phyloP scores from a whole-genome alignment of 2,888 invertebrate species.

The Melangyna quadrimaculata region DNA sequence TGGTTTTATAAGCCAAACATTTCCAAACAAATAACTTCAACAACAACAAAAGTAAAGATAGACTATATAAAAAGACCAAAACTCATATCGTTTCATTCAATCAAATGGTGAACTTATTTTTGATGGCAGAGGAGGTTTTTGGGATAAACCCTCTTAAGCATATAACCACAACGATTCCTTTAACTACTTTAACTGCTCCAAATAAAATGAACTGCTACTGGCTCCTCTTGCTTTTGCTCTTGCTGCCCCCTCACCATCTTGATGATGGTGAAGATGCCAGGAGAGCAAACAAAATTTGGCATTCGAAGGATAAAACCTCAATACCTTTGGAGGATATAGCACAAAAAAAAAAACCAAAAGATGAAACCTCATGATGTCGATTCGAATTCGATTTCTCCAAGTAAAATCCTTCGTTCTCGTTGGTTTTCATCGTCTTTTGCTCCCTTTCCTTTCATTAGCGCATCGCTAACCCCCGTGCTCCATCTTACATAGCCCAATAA shows the following conservation, averaged over 20 bases:
- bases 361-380: slow-evolving; percentile 55
- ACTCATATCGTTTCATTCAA: slow-evolving; percentile 64
- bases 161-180: slow-evolving; percentile 50
- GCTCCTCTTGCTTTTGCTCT: too few species aligned
- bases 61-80: slow-evolving; percentile 31
- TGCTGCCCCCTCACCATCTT: neutral
- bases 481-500: slow-evolving; percentile 38
- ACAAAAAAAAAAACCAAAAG: neutral
- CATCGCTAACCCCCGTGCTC: neutral
- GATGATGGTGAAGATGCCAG: slow-evolving; percentile 19
- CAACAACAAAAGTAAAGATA: neutral
- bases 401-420: slow-evolving; percentile 56
- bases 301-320: slow-evolving; percentile 53
- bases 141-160: slow-evolving; percentile 48
- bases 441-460: neutral
- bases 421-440: neutral
- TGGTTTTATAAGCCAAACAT: slow-evolving; percentile 44
- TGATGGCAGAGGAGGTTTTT: slow-evolving; percentile 21
- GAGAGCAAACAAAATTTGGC: slow-evolving; percentile 32
- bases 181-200: slow-evolving; percentile 53
- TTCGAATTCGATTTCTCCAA: slow-evolving; percentile 63
- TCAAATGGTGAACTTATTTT: slow-evolving; percentile 54
- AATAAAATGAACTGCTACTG: slow-evolving; percentile 38
- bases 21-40: neutral
- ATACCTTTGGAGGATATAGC: neutral